Evolutionary conservation across 1,140 invertebrate species (phyloP), one percentile per base, ranked within the genome.

Genomic region (Orussus abietinus): DNA sequence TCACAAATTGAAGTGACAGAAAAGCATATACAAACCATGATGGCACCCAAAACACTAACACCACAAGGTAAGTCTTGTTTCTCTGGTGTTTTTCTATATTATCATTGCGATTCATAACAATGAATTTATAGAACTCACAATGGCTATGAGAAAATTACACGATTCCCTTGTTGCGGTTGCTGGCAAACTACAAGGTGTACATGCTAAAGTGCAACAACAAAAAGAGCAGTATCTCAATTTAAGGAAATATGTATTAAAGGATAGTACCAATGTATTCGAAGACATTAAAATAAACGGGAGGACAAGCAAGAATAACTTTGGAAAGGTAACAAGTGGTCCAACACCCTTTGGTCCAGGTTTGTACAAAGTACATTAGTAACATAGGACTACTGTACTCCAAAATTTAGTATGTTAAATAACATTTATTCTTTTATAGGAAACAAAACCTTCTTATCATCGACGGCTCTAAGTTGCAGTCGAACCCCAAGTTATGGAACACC

Each of bases 101-200:
- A 14, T 18, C 18, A n/a, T 28, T 28, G 12, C 25, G 12, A 28
- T n/a, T 3, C 25, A n/a, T 12, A 4, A 28, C 4, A n/a, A n/a
- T 12, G 10, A n/a, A 28, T 49, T 71, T 64, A 36, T 62, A 88
- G 87, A 89, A 69, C 55, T 89, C 31, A 78, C 81, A 7, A 60
- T 79, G 31, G 83, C 88, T 11, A 82, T 93, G 59, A 80, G 79
- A 33, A 83, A 87, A 54, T 77, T 92, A 33, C 87, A 93, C 56
- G 88, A 91, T 59, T 86, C 86, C 3, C 83, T 93, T 46, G 81
- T 93, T 12, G 85, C 88, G 3, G 72, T 93, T 41, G 91, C 91
- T 32, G 89, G 88, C 0, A 80, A 85, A 37, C 60, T 93, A 13
- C 89, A 93, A 54, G 80, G 82, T 2, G 79, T 91, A 1, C 89